Conservation (phyloP, 2,113 vertebrate species). For the Promerops cafer region DNA sequence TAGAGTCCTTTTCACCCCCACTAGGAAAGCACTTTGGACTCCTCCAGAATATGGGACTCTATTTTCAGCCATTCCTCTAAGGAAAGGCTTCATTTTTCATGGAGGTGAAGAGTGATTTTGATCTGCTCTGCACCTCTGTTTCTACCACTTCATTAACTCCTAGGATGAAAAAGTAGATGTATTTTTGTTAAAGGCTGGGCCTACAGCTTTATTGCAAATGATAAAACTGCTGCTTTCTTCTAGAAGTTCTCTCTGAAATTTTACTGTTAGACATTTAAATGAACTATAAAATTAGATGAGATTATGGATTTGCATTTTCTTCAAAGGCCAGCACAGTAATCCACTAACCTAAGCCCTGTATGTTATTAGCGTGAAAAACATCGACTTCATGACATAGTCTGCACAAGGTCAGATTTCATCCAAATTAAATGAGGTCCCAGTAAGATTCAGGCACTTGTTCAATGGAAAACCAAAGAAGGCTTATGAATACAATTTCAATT, state of each 20-base stretch:
- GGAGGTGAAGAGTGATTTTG: not conserved
- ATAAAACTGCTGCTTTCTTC: not conserved
- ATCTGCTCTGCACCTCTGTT: not conserved
- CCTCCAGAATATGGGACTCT: not conserved
- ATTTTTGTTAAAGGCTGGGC: not conserved
- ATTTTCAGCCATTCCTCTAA: not conserved
- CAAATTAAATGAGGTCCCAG: not conserved
- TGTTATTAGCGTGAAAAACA: not conserved
- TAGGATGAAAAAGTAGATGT: not conserved
- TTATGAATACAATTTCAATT: not conserved
- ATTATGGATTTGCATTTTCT: conserved; percentile 33
- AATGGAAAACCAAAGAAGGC: not conserved
- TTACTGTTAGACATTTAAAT: not conserved
- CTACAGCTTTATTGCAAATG: not conserved
- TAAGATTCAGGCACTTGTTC: not conserved
- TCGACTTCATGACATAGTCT: not conserved
- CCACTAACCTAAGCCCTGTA: not conserved
- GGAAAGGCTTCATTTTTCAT: not conserved
- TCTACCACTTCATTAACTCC: not conserved
- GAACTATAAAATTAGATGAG: not conserved
- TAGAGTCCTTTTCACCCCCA: not conserved
- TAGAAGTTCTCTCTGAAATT: not conserved
- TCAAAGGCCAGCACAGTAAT: not conserved
- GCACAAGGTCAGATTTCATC: not conserved
- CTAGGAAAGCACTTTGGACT: not conserved